Evolutionary conservation across 2,113 vertebrate species (phyloP).

Genomic region (Strix aluco): DNA sequence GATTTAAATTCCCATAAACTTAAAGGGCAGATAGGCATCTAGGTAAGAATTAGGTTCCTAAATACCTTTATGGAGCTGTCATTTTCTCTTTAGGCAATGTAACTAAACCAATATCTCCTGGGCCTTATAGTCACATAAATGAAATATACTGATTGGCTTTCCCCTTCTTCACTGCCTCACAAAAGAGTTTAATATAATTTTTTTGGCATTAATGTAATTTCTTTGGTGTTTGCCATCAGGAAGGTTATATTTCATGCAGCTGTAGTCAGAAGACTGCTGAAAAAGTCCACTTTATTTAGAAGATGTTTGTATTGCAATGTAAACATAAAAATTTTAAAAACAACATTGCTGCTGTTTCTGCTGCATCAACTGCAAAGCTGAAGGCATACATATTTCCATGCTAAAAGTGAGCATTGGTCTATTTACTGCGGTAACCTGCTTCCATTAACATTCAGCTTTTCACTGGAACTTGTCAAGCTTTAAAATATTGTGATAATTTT

Average conservation of each 20-base stretch:
- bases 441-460: slow-evolving; percentile 24
- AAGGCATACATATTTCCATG: not conserved
- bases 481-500: slow-evolving; percentile 69
- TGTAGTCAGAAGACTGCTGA: not conserved
- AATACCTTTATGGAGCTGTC: not conserved
- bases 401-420: not conserved
- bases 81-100: not conserved
- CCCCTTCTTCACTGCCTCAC: not conserved
- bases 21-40: not conserved
- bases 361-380: not conserved
- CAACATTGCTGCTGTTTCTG: not conserved
- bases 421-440: slow-evolving; percentile 24
- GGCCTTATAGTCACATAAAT: not conserved
- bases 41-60: not conserved
- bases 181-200: not conserved
- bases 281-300: not conserved
- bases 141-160: not conserved
- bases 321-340: not conserved
- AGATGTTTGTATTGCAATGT: not conserved
- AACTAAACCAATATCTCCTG: not conserved
- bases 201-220: not conserved
- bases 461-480: slow-evolving; percentile 59
- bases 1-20: not conserved
- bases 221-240: not conserved
- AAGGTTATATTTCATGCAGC: not conserved